These are phyloP conservation scores for Macroglossus sobrinus DNA, from an alignment of 2,113 vertebrate species.

Conservation along the genomic window DNA sequence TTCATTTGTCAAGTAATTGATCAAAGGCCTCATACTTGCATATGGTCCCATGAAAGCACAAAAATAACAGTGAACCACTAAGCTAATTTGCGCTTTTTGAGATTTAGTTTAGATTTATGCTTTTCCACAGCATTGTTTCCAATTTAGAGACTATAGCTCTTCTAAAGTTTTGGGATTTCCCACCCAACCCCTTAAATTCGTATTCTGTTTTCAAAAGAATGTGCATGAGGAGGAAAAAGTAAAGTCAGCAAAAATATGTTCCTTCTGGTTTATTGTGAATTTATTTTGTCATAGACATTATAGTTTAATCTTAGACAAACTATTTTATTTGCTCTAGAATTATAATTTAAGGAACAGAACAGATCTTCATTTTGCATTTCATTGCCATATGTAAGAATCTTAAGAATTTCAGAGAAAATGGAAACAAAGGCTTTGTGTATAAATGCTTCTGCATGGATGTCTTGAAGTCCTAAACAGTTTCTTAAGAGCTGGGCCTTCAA, in stretches of 20 bases:
- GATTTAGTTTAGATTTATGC: conserved; percentile 78
- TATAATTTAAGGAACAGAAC: conserved; percentile 11
- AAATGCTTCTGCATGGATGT: background rate
- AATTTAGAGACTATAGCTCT: conserved; percentile 78
- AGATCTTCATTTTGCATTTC: conserved; percentile 17
- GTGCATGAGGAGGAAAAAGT: conserved; percentile 61
- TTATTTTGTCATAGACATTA: conserved; percentile 32
- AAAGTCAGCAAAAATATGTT: conserved; percentile 63
- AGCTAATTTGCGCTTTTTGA: conserved; percentile 82
- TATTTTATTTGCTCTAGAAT: conserved; percentile 38
- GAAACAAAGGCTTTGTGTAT: conserved; percentile 14
- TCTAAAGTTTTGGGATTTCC: conserved; percentile 64
- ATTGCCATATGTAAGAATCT: background rate
- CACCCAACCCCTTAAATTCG: conserved; percentile 66
- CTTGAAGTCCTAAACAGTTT: background rate
- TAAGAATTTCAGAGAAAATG: conserved; percentile 47
- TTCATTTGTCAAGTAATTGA: conserved; percentile 82
- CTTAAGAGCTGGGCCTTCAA: background rate
- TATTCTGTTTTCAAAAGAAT: conserved; percentile 78
- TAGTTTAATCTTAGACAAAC: conserved; percentile 47
- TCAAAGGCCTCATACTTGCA: conserved; percentile 80
- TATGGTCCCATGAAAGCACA: conserved; percentile 78
- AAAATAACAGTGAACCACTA: conserved; percentile 78
- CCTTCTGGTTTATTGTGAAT: conserved; percentile 8
- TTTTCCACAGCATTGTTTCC: conserved; percentile 80